A percentile compares a stretch with the other conserved stretches of the same genome.
Conservation (phyloP, 2,113 vertebrate genomes). For the Taxidea taxus region DNA sequence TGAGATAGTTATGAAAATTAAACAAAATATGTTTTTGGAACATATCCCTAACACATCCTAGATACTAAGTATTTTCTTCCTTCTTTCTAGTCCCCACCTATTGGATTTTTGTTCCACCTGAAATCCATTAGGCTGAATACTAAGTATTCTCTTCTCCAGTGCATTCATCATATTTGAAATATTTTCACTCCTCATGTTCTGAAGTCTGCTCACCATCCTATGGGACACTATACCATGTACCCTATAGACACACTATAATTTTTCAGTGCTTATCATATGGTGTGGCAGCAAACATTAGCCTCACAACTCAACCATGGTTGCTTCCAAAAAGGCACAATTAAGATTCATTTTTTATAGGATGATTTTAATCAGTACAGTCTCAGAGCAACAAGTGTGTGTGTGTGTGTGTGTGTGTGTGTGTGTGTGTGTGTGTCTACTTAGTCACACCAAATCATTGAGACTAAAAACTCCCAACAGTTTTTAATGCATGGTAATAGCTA, state of each 20-base stretch:
- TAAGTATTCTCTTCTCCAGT: background rate
- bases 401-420: background rate
- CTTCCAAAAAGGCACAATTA: background rate
- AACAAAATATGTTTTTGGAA: background rate
- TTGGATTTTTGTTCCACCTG: background rate
- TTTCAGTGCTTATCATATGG: background rate
- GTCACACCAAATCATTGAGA: background rate
- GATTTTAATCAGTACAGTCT: background rate
- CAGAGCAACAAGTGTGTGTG: background rate
- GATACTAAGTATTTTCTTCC: background rate
- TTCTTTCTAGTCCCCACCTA: background rate
- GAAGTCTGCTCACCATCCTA: background rate
- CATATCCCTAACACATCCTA: background rate
- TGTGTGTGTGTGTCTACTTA: background rate
- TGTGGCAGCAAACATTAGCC: background rate
- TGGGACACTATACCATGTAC: background rate
- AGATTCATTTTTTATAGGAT: background rate
- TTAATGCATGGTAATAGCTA: background rate
- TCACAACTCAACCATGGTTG: background rate
- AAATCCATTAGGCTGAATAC: rapidly evolving
- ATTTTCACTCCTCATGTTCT: background rate
- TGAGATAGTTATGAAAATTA: background rate
- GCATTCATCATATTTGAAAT: background rate
- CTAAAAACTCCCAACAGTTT: background rate
- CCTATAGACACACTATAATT: background rate